A percentile compares a stretch with the other conserved stretches of the same genome.
These are phyloP conservation scores for Drosophila tsacasi DNA, from an alignment of 1,140 invertebrate genomes.

Conservation along the genomic window DNA sequence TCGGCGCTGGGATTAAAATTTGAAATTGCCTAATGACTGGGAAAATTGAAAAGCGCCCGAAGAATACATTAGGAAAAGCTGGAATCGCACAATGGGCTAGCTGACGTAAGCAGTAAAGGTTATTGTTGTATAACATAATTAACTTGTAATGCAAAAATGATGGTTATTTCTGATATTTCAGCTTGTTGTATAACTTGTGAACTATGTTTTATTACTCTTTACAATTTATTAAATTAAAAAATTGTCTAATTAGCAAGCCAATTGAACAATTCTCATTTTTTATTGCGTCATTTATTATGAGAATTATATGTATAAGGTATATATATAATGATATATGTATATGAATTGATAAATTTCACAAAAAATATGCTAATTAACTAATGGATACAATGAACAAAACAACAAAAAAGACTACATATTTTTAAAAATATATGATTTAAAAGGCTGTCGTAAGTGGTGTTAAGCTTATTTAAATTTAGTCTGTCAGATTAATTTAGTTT, in stretches of 20 bases:
- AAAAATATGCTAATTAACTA: neutral
- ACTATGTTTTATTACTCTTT: neutral
- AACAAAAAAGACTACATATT: neutral
- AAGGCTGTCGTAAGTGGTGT: neutral
- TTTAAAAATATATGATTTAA: neutral
- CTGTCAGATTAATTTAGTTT: neutral
- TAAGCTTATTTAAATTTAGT: neutral
- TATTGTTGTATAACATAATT: slow-evolving; percentile 19
- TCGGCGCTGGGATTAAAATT: slow-evolving; percentile 28
- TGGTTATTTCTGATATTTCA: neutral
- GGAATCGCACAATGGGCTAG: slow-evolving; percentile 5
- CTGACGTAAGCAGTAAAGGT: slow-evolving; percentile 8
- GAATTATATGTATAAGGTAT: too few species aligned
- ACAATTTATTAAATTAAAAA: neutral
- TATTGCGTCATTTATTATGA: neutral
- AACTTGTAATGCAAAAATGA: slow-evolving; percentile 1
- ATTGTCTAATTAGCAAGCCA: neutral
- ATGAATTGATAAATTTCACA: too few species aligned
- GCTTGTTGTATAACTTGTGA: neutral
- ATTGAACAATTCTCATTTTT: neutral
- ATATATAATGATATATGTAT: neutral
- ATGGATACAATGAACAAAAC: neutral
- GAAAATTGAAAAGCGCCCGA: slow-evolving; percentile 25
- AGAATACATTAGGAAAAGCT: slow-evolving; percentile 9
- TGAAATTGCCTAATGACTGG: slow-evolving; percentile 46